phyloP scores from a whole-genome alignment of 2,113 vertebrate species.

The Crocuta crocuta region DNA sequence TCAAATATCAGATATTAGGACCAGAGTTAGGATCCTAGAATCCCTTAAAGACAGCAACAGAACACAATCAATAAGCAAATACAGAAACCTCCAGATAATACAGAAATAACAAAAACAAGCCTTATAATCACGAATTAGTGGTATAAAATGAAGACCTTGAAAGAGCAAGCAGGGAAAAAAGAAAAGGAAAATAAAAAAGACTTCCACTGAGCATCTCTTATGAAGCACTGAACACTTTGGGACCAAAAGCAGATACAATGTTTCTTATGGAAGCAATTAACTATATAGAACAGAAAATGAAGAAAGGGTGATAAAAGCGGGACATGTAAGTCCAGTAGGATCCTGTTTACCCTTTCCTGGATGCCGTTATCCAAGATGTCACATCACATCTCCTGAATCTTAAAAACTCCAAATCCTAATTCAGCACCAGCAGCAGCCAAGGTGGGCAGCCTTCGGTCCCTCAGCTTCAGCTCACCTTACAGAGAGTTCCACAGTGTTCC shows the following conservation, averaged over 20 bases:
- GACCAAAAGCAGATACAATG: neutral
- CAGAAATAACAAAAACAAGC: neutral
- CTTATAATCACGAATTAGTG: neutral
- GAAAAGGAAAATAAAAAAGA: neutral
- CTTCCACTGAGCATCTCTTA: neutral
- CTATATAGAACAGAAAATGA: neutral
- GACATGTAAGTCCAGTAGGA: neutral
- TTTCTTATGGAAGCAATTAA: neutral
- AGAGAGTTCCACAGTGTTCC: neutral
- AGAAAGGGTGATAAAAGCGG: neutral
- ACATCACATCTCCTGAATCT: neutral
- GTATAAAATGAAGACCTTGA: constrained; percentile 4
- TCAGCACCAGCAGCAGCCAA: neutral
- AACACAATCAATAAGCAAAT: neutral
- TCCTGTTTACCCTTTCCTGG: neutral
- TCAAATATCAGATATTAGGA: neutral
- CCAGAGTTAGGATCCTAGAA: neutral
- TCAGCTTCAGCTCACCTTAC: neutral
- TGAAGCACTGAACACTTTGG: neutral
- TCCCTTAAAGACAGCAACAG: neutral
- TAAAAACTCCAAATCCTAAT: neutral
- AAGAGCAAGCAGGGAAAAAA: neutral
- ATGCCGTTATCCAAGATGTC: neutral
- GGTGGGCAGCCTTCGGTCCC: neutral
- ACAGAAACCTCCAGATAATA: neutral